Base-by-base conservation (phyloP, 2,797 vertebrate species). In the Myotis pilosus region DNA sequence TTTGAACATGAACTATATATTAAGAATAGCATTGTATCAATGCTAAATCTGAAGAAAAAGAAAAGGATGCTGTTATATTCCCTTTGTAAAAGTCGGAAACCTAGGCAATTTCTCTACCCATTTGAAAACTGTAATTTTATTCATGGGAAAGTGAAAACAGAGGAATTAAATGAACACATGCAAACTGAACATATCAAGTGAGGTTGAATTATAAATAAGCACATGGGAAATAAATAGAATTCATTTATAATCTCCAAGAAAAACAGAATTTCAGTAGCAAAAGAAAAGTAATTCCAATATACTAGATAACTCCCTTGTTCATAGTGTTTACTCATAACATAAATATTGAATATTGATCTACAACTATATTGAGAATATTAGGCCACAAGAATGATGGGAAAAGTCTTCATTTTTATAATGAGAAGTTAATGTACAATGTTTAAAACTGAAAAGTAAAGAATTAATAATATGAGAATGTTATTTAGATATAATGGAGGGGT, bases 321-420 rank as follows among this genome's bases (percentile, higher is more conserved):
- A 84, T 75, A 82, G 17, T 80, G 15, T 92, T 71, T 94, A 69
- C 47, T 87, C 19, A 60, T 74, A 95, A 76, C 76, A 33, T 94
- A 68, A 53, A 66, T 92, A 66, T 51, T 83, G 20, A 91, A 81
- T 74, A 91, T 80, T 76, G 66, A 41, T 68, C 41, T 94, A 25
- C 33, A 71, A 47, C 30, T 94, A 28, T 60, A 55, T 72, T 90
- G 38, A 84, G 25, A 81, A 11, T 81, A 66, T 76, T 82, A 17
- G 28, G 16, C 36, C 66, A 47, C 38, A 91, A 71, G 51, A 55
- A 38, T 20, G 28, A 75, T 69, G 8, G 33, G 53, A 6, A 66
- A 78, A 94, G 79, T 76, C 71, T 44, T 87, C 8, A 41, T 87
- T 95, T 96, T 91, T 57, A 10, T 81, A 80, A 82, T 71, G 36